Base-by-base conservation (phyloP, 1,140 invertebrate species). In the Bombus difficillimus region DNA sequence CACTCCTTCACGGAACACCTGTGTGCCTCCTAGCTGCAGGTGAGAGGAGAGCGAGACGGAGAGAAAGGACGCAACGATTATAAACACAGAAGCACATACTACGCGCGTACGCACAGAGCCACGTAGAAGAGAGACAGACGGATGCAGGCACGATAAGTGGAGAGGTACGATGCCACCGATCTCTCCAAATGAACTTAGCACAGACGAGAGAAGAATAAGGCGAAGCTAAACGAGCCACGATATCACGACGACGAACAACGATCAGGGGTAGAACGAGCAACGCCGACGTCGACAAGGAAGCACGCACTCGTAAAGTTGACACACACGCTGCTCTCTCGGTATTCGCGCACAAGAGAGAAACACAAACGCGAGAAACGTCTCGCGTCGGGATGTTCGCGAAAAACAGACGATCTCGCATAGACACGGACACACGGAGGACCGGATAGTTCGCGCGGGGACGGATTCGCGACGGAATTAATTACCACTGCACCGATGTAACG, bases 381-480 rank as follows among this genome's bases (percentile, higher is more conserved):
- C 76, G 76, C 64, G 82, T 64, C 25, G 72, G 39, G 69, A 81
- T 41, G 80, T 41, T 41, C 37, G 43, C 6, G 64, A 28, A 57
- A 37, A 81, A 34, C n/a, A 43, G 39, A 15, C 80, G 34, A 77
- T 71, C 37, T 78, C 73, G 43, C 43, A 43, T 53, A 22, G 37
- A 77, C 41, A n/a, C 78, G 32, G 47, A 71, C 68, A 41, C 62
- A 34, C 25, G 37, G 10, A 25, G 34, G 43, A 59, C 47, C 66
- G 81, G 71, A n/a, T 47, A 77, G 25, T 43, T 62, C 77, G 43
- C 88, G 73, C 37, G 68, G 53, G 90, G 91, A 91, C 91, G 91
- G 90, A 91, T 88, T 88, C 88, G 86, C 90, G 90, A 91, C 91
- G 88, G 90, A 91, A 90, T 91, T 86, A 90, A 90, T 90, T 90